Evolutionary conservation across 2,113 vertebrate species (phyloP), one percentile per base, ranked within the genome.

Genomic region (Pterophyllum scalare): DNA sequence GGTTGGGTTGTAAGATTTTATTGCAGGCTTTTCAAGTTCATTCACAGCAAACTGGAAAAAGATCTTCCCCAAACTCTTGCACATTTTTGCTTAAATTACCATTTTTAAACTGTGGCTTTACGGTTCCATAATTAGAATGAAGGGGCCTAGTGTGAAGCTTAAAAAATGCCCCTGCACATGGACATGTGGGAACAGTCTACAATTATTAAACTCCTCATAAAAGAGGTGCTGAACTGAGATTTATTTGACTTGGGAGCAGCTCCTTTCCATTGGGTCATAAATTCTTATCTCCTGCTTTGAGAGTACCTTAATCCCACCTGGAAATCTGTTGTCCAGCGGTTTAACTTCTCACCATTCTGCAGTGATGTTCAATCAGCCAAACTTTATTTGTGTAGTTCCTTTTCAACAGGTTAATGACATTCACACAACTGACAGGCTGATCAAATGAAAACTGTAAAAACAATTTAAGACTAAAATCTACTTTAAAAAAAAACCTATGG

Each of bases 31-130:
- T 26, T n/a, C 19, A 72, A 72, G 65, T n/a, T 20, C 46, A 54
- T 52, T 72, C 46, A 31, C 24, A 52, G 17, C 31, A 12, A 72
- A 72, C 26, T 54, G 67, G 22, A 72, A 72, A 2, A 0, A 3
- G 7, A 72, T 13, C 65, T 31, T 52, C 65, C 43, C 20, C 0
- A 72, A 72, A 72, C 19, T 54, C 52, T 52, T 72, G 49, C 65
- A n/a, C 26, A n/a, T 52, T 52, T 72, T 52, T 8, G 33, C n/a
- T 10, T 14, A 54, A 72, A 72, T 72, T 72, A 54, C 67, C 26
- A 72, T 72, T 72, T 72, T 72, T 33, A 54, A 72, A 72, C 54
- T 54, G 46, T 72, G 54, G 67, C 67, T 72, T 72, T 72, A 72
- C 46, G n/a, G 67, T 26, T 54, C 26, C 19, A 52, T 72, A 72